Base-by-base conservation (phyloP, 2,888 invertebrate genomes). In the Marasmarcha lunaedactyla region DNA sequence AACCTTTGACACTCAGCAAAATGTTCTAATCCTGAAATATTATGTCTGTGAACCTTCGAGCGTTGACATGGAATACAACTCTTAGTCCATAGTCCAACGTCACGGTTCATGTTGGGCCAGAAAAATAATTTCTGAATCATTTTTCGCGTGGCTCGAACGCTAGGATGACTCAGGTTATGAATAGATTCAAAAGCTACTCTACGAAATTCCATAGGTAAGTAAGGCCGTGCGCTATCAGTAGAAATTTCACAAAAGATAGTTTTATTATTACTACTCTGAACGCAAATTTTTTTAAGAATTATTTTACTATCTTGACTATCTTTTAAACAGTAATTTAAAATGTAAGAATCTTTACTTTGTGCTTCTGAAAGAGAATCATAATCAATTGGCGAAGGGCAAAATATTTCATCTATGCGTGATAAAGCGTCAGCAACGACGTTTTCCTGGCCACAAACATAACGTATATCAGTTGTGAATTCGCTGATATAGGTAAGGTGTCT, bases 401-500 rank as follows among this genome's bases (percentile, higher is more conserved):
- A n/a, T n/a, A n/a, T n/a, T n/a, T n/a, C n/a, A n/a, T 42, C 47
- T 6, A 52, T 37, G 11, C 56, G 47, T 7, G 48, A 57, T 15
- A 61, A 40, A 2, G 35, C n/a, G n/a, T n/a, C n/a, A 62, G n/a
- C n/a, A n/a, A n/a, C n/a, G n/a, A n/a, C n/a, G n/a, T n/a, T 61
- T n/a, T 48, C 42, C 7, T 36, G n/a, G 1, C n/a, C n/a, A 2
- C 40, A 30, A 3, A 63, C 46, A 40, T 66, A 50, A 2, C 44
- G 43, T 3, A 66, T 61, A 15, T 60, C 51, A 0, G 53, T 59
- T n/a, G n/a, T n/a, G n/a, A n/a, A n/a, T n/a, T n/a, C n/a, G n/a
- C n/a, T n/a, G n/a, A n/a, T n/a, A n/a, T n/a, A n/a, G n/a, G n/a
- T n/a, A n/a, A n/a, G n/a, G n/a, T n/a, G n/a, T n/a, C n/a, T n/a